phyloP scores from a whole-genome alignment of 2,888 invertebrate genomes.

The Clunio marinus region DNA sequence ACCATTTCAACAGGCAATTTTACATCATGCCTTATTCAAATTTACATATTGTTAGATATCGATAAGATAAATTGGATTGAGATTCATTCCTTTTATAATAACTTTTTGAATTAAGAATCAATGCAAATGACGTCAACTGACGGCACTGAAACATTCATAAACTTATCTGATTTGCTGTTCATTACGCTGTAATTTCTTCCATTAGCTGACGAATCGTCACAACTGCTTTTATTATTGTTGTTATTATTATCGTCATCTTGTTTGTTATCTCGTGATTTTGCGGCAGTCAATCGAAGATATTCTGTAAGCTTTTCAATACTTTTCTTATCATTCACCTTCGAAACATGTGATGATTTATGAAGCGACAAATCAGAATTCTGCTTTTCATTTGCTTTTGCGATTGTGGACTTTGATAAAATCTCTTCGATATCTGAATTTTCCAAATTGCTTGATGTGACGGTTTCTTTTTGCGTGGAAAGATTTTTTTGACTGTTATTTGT shows the following conservation, averaged over 20 bases:
- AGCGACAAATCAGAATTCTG: not conserved
- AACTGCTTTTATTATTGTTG: not conserved
- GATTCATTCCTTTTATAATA: too few species aligned
- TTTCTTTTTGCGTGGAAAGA: not conserved
- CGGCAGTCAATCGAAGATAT: constrained; percentile 19
- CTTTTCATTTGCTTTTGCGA: not conserved
- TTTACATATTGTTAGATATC: too few species aligned
- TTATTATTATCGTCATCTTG: constrained; percentile 29
- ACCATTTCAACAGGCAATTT: too few species aligned
- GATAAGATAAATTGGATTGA: too few species aligned
- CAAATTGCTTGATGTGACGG: constrained; percentile 11
- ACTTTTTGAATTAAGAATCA: constrained; percentile 37
- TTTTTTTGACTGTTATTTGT: not conserved
- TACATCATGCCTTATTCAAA: too few species aligned
- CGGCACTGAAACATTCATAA: not conserved
- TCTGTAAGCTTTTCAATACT: constrained; percentile 35
- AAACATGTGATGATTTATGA: not conserved
- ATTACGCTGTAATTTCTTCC: constrained; percentile 2
- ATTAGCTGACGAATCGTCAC: constrained; percentile 10
- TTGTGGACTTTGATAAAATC: constrained; percentile 30
- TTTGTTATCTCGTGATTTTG: constrained; percentile 16
- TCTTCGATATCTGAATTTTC: constrained; percentile 35
- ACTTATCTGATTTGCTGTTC: not conserved
- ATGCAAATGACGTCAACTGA: constrained; percentile 32
- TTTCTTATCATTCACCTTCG: constrained; percentile 28